Conservation (phyloP, 2,113 vertebrate genomes). For the Leptodactylus fuscus region DNA sequence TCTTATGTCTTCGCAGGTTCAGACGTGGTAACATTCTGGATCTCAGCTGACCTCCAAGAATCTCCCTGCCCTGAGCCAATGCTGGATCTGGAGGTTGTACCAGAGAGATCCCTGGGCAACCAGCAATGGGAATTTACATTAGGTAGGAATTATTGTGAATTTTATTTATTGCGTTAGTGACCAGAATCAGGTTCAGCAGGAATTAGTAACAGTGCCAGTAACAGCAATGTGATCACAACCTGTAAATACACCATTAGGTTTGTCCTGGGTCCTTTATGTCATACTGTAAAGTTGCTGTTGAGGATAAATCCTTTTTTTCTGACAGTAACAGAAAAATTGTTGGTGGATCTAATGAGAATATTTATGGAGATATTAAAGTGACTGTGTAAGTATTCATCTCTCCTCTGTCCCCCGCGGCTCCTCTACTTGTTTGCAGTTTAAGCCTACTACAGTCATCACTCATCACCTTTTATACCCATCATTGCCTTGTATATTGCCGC, state of each 20-base stretch:
- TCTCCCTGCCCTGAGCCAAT: slow-evolving; percentile 80
- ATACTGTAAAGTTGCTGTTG: too few species aligned
- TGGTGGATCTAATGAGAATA: too few species aligned
- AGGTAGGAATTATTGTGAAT: slow-evolving; percentile 75
- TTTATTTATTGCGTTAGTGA: too few species aligned
- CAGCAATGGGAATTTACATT: slow-evolving; percentile 99
- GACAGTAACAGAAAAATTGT: too few species aligned
- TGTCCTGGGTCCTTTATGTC: too few species aligned
- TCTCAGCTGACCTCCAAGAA: slow-evolving; percentile 50
- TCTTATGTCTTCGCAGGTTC: slow-evolving; percentile 20
- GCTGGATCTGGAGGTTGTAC: slow-evolving; percentile 99
- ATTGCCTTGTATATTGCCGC: background rate
- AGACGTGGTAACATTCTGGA: slow-evolving; percentile 38
- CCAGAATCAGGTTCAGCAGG: too few species aligned
- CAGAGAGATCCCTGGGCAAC: slow-evolving; percentile 98
- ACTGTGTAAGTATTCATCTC: background rate
- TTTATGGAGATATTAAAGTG: too few species aligned
- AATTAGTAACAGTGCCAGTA: too few species aligned
- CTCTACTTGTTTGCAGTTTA: background rate
- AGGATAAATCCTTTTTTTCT: too few species aligned
- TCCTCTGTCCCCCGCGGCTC: too few species aligned
- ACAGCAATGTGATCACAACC: background rate
- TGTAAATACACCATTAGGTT: background rate
- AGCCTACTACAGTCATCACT: too few species aligned
- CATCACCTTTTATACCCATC: too few species aligned